phyloP scores from a whole-genome alignment of 2,888 invertebrate genomes.

The Spisula solida region DNA sequence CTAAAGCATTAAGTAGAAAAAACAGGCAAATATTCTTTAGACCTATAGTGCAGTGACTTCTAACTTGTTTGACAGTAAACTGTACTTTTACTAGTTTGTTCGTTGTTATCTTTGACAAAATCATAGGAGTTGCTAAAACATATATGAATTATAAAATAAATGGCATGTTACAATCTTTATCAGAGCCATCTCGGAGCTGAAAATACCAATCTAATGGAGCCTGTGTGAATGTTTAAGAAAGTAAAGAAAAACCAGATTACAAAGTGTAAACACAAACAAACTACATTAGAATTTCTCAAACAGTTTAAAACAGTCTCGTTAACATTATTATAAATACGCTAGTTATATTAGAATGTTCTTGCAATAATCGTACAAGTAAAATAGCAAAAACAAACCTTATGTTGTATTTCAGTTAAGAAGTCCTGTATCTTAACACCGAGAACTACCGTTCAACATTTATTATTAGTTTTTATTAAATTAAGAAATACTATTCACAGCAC shows the following conservation, averaged over 20 bases:
- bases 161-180: background rate
- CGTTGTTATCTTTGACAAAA: background rate
- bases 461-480: background rate
- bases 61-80: too few relatives aligned
- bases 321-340: background rate
- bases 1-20: too few relatives aligned
- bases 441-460: background rate
- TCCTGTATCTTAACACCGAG: background rate
- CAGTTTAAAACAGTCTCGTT: background rate
- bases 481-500: background rate
- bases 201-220: background rate
- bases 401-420: background rate
- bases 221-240: background rate
- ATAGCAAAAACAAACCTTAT: conserved; percentile 15
- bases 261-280: background rate
- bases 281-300: background rate
- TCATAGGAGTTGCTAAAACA: conserved; percentile 9
- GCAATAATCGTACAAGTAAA: background rate
- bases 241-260: background rate
- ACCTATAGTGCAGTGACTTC: too few relatives aligned
- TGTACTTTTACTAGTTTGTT: too few relatives aligned
- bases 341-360: background rate
- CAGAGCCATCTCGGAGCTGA: background rate
- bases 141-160: background rate
- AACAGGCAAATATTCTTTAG: too few relatives aligned